Evolutionary conservation across 2,797 vertebrate genomes (phyloP).

Genomic region (Amazonetta brasiliensis): DNA sequence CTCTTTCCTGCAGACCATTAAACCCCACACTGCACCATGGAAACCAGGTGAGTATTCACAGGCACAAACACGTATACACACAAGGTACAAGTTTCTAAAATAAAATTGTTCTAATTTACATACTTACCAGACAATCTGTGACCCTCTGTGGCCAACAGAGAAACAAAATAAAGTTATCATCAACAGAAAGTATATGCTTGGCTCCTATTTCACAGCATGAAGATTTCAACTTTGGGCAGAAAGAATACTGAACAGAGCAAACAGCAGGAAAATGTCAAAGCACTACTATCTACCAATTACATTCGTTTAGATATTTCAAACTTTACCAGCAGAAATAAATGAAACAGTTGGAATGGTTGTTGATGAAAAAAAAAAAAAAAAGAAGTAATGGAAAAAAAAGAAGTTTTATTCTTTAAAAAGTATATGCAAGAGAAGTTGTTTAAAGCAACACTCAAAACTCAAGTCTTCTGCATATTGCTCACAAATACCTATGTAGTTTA

Average conservation of each 20-base stretch:
- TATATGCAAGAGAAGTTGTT: not conserved
- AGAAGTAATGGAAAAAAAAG: not conserved
- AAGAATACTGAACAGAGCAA: not conserved
- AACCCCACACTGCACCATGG: not conserved
- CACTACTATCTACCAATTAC: not conserved
- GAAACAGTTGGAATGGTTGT: not conserved
- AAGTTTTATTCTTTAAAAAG: not conserved
- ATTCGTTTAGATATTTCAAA: not conserved
- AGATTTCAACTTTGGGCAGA: not conserved
- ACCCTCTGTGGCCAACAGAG: slow-evolving; percentile 67
- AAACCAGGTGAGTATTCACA: not conserved
- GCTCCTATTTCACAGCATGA: slow-evolving; percentile 2
- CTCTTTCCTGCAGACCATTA: not conserved
- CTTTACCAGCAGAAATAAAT: not conserved
- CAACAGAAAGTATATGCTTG: not conserved
- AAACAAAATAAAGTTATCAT: slow-evolving; percentile 51
- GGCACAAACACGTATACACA: not conserved
- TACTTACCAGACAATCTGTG: slow-evolving; percentile 55
- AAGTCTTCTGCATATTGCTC: not conserved
- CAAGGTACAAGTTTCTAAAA: not conserved
- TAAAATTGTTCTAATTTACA: not conserved
- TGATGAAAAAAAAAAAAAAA: not conserved
- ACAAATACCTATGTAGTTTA: not conserved
- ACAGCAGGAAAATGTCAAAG: not conserved
- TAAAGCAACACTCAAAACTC: not conserved